These are phyloP conservation scores for Eupeodes luniger DNA, from an alignment of 2,888 invertebrate species.

Conservation along the genomic window DNA sequence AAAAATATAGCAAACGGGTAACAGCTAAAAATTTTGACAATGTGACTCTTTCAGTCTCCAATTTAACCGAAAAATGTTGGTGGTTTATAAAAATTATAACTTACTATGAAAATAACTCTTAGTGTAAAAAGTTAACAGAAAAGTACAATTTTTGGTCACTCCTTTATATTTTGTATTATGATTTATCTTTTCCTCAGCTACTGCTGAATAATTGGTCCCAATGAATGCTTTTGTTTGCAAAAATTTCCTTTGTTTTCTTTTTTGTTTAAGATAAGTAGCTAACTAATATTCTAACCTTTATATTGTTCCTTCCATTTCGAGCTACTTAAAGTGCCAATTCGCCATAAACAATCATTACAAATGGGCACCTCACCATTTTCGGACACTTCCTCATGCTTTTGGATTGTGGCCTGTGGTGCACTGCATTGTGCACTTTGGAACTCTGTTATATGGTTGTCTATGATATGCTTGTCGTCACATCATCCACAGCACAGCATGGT, in stretches of 20 bases:
- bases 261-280: too few species aligned
- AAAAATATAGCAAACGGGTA: too few species aligned
- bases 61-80: too few species aligned
- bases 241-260: constrained; percentile 21
- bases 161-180: background rate
- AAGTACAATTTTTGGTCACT: background rate
- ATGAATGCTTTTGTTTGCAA: background rate
- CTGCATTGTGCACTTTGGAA: constrained; percentile 1
- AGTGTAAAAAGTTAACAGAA: too few species aligned
- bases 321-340: constrained; percentile 57
- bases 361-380: constrained; percentile 65
- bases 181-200: background rate
- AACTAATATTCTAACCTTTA: background rate
- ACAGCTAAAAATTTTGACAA: too few species aligned
- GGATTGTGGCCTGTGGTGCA: background rate
- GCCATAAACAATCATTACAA: constrained; percentile 72
- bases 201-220: background rate
- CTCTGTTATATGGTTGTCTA: constrained; percentile 1
- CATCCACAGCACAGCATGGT: constrained; percentile 18
- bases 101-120: too few species aligned
- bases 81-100: too few species aligned
- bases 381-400: constrained; percentile 52
- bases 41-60: too few species aligned
- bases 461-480: constrained; percentile 19
- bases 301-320: constrained; percentile 21